Evolutionary conservation across 2,113 vertebrate genomes (phyloP), one percentile per base, ranked within the genome.

Genomic region (Chionodraco myersi): DNA sequence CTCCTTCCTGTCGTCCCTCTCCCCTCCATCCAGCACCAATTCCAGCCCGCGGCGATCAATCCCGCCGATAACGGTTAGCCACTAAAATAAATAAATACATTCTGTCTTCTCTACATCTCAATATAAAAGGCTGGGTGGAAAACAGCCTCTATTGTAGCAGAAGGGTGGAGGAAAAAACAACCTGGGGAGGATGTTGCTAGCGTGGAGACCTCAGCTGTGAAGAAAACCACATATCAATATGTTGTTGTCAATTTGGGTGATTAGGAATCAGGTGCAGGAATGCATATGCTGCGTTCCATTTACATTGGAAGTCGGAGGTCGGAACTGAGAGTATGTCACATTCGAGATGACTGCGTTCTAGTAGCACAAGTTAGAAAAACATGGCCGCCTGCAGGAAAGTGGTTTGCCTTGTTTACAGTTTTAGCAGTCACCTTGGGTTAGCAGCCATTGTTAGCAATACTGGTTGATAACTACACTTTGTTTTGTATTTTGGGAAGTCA

Each of bases 11-110:
- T 83, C 82, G 62, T 79, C 72, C 52, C 76, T 64, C 79, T 73
- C 85, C 30, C 15, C 82, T 82, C 79, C 80, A 74, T 80, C 69
- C 77, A 77, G 47, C 83, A 80, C 82, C 91, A 89, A 88, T 91
- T 88, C 75, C 82, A 87, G 67, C 81, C 82, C 44, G 15, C 62
- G 5, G 79, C 23, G 91, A 95, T 95, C 86, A 74, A 90, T 87
- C 87, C 71, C 23, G 21, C 60, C 14, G 93, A 95, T 94, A 94
- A 86, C 60, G 6, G 41, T 30, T 67, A 11, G 64, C 67, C 66
- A 23, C 53, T 74, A 77, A 90, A 88, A 86, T 87, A 92, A 93
- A 92, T 92, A 85, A 89, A 91, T 79, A 80, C 72, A 69, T 75
- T 83, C 71, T 61, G 62, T 83, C 77, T 80, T 77, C 51, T 67